Evolutionary conservation across 2,113 vertebrate genomes (phyloP), one percentile per base, ranked within the genome.

Genomic region (Onychorhynchus coronatus): DNA sequence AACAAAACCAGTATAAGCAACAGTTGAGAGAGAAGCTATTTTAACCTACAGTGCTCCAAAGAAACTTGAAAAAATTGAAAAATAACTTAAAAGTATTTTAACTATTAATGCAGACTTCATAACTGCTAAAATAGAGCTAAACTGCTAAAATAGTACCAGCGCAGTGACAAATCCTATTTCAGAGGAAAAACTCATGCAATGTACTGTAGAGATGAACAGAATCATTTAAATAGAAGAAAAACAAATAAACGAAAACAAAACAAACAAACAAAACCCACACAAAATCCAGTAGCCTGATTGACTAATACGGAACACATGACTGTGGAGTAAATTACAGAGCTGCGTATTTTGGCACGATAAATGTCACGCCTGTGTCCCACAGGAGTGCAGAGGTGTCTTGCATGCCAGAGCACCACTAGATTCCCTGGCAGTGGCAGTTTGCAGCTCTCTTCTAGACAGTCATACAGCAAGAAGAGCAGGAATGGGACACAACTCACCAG

Each of bases 241-340:
- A 14, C 14, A 83, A 53, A 3, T 0, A 20, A 46, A 42, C 14
- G 6, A 6, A 42, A 42, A 42, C 15, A 42, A 42, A 8, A 62
- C 56, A 75, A 53, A 75, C 42, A 42, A 42, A 42, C 42, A 42
- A 42, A 42, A 42, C 7, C 62, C 42, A 42, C 14, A n/a, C 53
- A 72, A 50, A 76, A 27, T 76, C 80, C 78, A 73, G 78, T 12
- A 90, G 63, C 42, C 18, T 9, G 47, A 52, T 41, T 96, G 88
- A 96, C 82, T 88, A 88, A 91, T 23, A 52, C 0, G 3, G 78
- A 95, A 91, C 65, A 75, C 47, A 59, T 88, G 90, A 94, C 74
- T 73, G 85, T 8, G 44, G 46, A 91, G 70, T 72, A 68, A 85
- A 82, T 75, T 47, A 65, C 0, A 78, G 66, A 82, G 44, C n/a